Conservation (phyloP, 2,113 vertebrate species). For the Pelmatolapia mariae region DNA sequence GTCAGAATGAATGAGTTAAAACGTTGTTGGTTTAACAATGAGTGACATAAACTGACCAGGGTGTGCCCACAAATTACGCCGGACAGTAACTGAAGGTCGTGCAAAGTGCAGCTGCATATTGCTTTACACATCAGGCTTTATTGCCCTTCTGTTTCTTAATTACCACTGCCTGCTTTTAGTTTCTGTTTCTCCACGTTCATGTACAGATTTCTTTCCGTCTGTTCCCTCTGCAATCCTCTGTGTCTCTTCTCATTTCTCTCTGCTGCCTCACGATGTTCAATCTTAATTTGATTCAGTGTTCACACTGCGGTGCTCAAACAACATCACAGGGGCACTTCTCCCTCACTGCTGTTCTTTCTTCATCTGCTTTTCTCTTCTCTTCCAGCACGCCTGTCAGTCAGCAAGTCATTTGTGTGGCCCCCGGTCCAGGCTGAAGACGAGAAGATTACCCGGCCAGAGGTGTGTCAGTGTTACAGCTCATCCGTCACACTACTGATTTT, state of each 20-base stretch:
- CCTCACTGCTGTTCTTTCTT: neutral
- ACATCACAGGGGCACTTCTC: neutral
- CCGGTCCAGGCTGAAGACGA: slow-evolving; percentile 49
- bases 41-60: neutral
- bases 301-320: neutral
- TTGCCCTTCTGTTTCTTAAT: neutral
- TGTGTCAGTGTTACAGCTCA: slow-evolving; percentile 1
- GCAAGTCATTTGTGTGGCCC: slow-evolving; percentile 75
- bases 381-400: slow-evolving; percentile 69
- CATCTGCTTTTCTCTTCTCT: neutral
- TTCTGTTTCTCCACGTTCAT: neutral
- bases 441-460: slow-evolving; percentile 36
- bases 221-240: neutral
- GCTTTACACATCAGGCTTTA: neutral
- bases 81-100: neutral
- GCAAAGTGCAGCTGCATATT: neutral
- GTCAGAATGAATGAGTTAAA: neutral
- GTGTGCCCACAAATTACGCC: neutral
- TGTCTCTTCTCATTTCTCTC: neutral
- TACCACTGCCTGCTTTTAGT: neutral
- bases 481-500: neutral
- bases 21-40: neutral
- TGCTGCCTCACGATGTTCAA: neutral
- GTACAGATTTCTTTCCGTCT: neutral
- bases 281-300: slow-evolving; percentile 8